phyloP scores from a whole-genome alignment of 2,797 vertebrate species.

The Myiothlypis coronata region DNA sequence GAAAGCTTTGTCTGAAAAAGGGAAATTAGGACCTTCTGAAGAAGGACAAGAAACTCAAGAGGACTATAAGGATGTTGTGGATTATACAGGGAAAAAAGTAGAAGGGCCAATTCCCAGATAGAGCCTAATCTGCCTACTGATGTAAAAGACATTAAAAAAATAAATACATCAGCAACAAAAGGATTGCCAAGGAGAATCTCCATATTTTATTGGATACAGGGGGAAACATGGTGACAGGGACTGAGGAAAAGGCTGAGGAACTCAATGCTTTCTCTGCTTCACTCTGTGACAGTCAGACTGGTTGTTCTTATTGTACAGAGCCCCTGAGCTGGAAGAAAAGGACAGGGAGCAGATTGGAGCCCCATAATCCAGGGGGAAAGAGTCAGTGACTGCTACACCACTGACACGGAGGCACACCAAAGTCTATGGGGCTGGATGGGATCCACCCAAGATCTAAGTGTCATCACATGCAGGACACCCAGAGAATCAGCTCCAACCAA shows the following conservation, averaged over 20 bases:
- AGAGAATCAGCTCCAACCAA: neutral
- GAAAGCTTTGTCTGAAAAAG: neutral
- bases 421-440: fast-evolving
- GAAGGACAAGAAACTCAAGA: neutral
- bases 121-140: neutral
- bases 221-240: neutral
- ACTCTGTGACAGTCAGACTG: neutral
- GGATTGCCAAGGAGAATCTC: neutral
- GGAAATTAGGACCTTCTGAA: neutral
- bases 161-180: neutral
- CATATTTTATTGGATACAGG: neutral
- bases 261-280: neutral
- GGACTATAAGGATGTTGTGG: neutral
- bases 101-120: neutral
- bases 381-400: neutral
- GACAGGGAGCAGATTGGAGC: neutral
- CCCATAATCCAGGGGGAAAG: neutral
- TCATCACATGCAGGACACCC: neutral
- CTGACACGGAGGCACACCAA: neutral
- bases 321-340: neutral
- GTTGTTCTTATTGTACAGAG: neutral
- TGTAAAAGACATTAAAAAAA: neutral
- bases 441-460: neutral
- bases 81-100: neutral
- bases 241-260: neutral